Percentiles rank a stretch among this genome's conserved stretches.
Evolutionary conservation across 1,140 invertebrate species (phyloP).

Genomic region (Camponotus floridanus): DNA sequence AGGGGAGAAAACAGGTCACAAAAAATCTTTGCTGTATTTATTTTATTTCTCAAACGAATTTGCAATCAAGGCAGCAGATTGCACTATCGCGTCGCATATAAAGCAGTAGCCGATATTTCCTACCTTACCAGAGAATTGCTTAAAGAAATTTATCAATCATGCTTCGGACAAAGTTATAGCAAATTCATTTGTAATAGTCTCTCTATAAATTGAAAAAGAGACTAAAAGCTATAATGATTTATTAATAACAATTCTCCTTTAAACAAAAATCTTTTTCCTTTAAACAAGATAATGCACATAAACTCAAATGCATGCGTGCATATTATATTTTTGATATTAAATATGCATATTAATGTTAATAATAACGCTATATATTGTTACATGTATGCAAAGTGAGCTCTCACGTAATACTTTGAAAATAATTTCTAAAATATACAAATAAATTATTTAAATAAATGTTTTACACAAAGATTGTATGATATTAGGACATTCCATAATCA

Average conservation of each 20-base stretch:
- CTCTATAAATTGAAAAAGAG: background rate
- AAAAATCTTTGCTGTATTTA: no score
- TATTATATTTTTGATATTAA: background rate
- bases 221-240: background rate
- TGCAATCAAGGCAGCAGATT: constrained; percentile 1
- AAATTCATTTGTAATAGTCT: background rate
- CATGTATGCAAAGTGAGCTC: no score
- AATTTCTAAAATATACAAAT: no score
- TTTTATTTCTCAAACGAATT: constrained; percentile 13
- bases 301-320: background rate
- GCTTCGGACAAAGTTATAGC: background rate
- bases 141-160: background rate
- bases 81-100: background rate
- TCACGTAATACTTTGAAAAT: no score
- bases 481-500: no score
- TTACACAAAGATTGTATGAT: background rate
- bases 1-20: no score
- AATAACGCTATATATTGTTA: no score
- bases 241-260: background rate
- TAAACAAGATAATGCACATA: background rate
- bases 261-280: background rate
- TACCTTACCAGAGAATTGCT: background rate
- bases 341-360: background rate
- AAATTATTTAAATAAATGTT: background rate
- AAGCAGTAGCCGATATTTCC: constrained; percentile 8